Evolutionary conservation across 2,113 vertebrate species (phyloP), one percentile per base, ranked within the genome.

Genomic region (Podocnemis expansa): DNA sequence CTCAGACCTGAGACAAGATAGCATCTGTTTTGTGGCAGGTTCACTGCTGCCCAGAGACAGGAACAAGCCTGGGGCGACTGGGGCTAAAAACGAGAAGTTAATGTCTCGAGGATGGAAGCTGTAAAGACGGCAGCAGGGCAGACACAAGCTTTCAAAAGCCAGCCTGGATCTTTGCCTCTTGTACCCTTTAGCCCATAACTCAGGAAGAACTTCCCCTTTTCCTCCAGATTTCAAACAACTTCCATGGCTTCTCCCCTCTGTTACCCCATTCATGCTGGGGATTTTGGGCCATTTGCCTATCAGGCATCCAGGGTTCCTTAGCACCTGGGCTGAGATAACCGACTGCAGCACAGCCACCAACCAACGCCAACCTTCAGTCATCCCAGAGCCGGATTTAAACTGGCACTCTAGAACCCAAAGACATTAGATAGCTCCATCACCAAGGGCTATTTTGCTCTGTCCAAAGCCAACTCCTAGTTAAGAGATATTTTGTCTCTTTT

Each of bases 401-500:
- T 0, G 73, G 56, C 47, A 1, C 41, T 41, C n/a, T 38, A 3
- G 34, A 19, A 34, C 17, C 63, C 19, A 16, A 67, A 38, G 34
- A 19, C 11, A 19, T 21, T 16, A 1, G 4, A 10, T 10, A 16
- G 51, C n/a, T 70, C 8, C 5, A 4, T 8, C 60, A 34, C 31
- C 60, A 63, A 34, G 60, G 34, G 5, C 60, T 34, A 2, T 51
- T 60, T 14, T 67, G 43, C 82, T 34, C 7, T 86, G 52, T 25
- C 58, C 4, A 38, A 21, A 1, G 16, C 81, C 83, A 56, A 31
- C 78, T 51, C 88, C 14, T 10, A 31, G 4, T 27, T n/a, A 10
- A 16, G 22, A 27, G 34, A 6, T 76, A 4, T 47, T 12, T 2
- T 10, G 85, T 85, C 4, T 89, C 63, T n/a, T 96, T 27, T 12